These are phyloP conservation scores for Syrista parreyssii DNA, from an alignment of 2,888 invertebrate genomes.

Conservation along the genomic window DNA sequence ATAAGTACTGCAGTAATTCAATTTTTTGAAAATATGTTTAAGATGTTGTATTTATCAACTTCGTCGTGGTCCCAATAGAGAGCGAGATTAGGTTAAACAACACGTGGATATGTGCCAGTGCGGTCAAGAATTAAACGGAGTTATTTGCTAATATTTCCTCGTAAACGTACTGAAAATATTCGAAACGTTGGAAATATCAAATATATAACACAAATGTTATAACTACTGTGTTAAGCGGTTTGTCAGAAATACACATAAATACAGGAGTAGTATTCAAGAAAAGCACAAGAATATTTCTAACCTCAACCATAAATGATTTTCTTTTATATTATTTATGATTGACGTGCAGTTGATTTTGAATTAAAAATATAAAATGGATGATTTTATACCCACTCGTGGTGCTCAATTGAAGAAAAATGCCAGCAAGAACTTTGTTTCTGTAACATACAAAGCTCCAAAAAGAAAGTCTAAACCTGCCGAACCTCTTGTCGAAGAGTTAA, in stretches of 20 bases:
- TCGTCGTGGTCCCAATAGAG: background rate
- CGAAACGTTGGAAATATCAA: background rate
- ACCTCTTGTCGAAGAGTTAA: conserved; percentile 10
- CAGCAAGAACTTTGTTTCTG: conserved; percentile 33
- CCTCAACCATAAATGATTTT: background rate
- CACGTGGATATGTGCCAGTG: background rate
- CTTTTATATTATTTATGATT: background rate
- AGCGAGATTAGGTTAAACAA: background rate
- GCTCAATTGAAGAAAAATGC: conserved; percentile 35
- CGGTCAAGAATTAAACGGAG: background rate
- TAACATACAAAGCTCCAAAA: conserved; percentile 42
- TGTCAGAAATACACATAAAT: background rate
- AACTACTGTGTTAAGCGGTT: background rate
- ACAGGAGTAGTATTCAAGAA: background rate
- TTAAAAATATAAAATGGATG: conserved; percentile 38
- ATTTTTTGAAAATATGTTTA: background rate
- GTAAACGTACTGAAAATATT: background rate
- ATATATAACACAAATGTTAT: background rate
- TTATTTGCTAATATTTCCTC: background rate
- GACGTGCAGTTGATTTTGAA: background rate
- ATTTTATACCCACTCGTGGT: conserved; percentile 51
- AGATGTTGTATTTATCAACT: background rate
- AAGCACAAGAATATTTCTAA: background rate
- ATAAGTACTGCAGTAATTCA: background rate
- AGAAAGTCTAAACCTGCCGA: conserved; percentile 22